Evolutionary conservation across 1,140 invertebrate species (phyloP).

Genomic region (Lethrus apterus): DNA sequence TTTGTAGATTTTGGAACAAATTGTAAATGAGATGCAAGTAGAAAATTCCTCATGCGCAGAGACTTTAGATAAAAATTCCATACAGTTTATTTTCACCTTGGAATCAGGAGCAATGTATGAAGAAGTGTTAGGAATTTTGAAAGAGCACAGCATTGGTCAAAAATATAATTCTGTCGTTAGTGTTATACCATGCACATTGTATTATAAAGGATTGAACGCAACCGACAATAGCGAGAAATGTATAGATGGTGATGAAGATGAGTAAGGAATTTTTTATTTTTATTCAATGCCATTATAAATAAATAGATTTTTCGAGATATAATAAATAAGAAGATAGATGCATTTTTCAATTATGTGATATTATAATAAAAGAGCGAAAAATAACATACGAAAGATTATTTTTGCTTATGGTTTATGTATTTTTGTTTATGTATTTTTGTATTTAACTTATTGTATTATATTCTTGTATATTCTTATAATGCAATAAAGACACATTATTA

Average conservation of each 20-base stretch:
- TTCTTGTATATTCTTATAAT: no score
- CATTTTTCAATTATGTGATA: no score
- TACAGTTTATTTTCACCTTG: constrained; percentile 41
- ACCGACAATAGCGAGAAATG: constrained; percentile 14
- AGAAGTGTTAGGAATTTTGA: constrained; percentile 39
- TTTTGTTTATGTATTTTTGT: no score
- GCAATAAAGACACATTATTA: no score
- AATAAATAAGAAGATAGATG: no score
- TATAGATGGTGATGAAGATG: constrained; percentile 18
- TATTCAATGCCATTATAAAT: neutral
- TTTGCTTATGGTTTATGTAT: no score
- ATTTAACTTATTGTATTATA: no score
- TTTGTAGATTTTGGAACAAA: constrained; percentile 31
- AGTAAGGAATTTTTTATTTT: constrained; percentile 13
- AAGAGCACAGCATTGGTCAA: constrained; percentile 38
- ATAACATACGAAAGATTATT: no score
- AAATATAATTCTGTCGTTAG: constrained; percentile 38
- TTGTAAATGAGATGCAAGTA: constrained; percentile 36
- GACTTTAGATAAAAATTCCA: constrained; percentile 30
- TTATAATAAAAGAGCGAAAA: no score
- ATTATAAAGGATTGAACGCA: constrained; percentile 29
- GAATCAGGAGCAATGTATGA: constrained; percentile 39
- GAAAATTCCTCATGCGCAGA: constrained; percentile 35
- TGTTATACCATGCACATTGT: constrained; percentile 42
- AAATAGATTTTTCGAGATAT: no score